Percentiles rank a stretch among this genome's conserved stretches.
phyloP scores from a whole-genome alignment of 2,113 vertebrate species.

The Charina bottae region DNA sequence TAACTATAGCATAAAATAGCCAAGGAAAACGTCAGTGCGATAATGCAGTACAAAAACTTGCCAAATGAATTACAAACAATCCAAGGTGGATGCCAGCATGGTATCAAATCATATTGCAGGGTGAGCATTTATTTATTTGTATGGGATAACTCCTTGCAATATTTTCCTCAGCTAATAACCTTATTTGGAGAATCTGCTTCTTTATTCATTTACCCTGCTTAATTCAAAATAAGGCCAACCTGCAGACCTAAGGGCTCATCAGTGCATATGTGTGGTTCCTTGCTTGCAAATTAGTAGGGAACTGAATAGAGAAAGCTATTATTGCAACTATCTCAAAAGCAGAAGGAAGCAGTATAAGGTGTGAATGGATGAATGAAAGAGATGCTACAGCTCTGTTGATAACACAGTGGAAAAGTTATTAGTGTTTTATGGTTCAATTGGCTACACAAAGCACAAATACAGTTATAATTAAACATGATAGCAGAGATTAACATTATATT shows the following conservation, averaged over 20 bases:
- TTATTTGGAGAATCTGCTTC: background rate
- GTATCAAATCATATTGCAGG: background rate
- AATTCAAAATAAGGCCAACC: background rate
- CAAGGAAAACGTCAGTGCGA: background rate
- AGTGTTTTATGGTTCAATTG: background rate
- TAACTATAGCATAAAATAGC: background rate
- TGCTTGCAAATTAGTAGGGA: background rate
- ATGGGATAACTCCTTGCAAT: background rate
- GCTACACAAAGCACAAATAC: background rate
- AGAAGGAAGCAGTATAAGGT: background rate
- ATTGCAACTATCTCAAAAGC: background rate
- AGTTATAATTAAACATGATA: background rate
- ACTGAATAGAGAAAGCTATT: background rate
- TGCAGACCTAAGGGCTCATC: background rate
- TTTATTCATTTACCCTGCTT: background rate
- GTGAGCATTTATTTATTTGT: background rate
- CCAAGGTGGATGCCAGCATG: background rate
- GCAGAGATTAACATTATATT: background rate
- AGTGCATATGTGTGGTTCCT: background rate
- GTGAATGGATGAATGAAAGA: constrained; percentile 7
- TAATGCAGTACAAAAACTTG: background rate
- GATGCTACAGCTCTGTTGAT: background rate
- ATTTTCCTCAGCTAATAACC: background rate
- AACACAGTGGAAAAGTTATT: background rate
- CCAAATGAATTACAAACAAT: background rate